Conservation (phyloP, 37 sponge, comb jelly and placozoan species). For the Dysidea cf. avara region DNA sequence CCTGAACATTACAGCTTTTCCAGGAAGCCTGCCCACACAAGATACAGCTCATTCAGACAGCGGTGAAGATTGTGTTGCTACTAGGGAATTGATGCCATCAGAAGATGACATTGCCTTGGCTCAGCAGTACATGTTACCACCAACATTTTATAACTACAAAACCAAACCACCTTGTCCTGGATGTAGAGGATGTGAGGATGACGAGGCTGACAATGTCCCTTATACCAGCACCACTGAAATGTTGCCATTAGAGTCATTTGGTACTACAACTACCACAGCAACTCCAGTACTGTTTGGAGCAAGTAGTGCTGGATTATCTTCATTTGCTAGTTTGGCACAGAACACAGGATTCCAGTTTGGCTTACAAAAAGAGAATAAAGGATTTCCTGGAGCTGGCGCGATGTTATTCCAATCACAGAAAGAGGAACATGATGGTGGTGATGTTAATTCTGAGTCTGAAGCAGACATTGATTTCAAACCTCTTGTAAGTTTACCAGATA, state of each 20-base stretch:
- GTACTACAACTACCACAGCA: not conserved
- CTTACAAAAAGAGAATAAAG: not conserved
- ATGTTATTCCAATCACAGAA: conserved; percentile 27
- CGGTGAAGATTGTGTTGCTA: conserved; percentile 1
- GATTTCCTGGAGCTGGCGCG: conserved; percentile 53
- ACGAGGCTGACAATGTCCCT: not conserved
- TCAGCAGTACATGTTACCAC: conserved; percentile 58
- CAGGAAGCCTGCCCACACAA: not conserved
- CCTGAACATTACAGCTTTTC: not conserved
- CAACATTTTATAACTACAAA: conserved; percentile 72
- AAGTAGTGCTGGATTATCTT: conserved; percentile 4
- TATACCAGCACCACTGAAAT: not conserved
- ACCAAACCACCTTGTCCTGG: conserved; percentile 67
- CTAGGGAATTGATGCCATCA: conserved; percentile 55
- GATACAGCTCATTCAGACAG: not conserved
- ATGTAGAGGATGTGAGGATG: conserved; percentile 77
- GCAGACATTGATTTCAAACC: conserved; percentile 83
- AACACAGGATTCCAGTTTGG: conserved; percentile 9
- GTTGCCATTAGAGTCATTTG: not conserved
- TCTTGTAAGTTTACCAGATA: conserved; percentile 75
- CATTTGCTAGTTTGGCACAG: conserved; percentile 16
- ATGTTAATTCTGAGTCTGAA: conserved; percentile 61
- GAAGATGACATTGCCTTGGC: conserved; percentile 58
- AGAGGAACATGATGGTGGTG: conserved; percentile 31
- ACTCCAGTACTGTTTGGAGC: not conserved